Percentiles rank a stretch among this genome's conserved stretches.
Conservation (phyloP, 2,888 invertebrate genomes). For the Zhuqinia jingwanae region DNA sequence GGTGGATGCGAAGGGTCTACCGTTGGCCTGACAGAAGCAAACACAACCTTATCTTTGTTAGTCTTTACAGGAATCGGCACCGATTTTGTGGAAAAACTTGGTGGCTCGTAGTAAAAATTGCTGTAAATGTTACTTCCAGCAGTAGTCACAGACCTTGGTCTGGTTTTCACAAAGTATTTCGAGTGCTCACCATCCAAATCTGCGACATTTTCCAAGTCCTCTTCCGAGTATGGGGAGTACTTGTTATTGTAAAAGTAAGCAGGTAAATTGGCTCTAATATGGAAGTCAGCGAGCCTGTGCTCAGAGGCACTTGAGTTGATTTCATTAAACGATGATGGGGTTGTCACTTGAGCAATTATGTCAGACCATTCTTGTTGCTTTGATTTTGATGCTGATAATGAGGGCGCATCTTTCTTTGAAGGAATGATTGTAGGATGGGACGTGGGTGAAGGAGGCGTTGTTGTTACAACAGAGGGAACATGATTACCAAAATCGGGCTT, state of each 20-base stretch:
- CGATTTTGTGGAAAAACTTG: conserved; percentile 70
- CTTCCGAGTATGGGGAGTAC: conserved; percentile 71
- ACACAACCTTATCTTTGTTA: conserved; percentile 54
- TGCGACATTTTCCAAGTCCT: conserved; percentile 76
- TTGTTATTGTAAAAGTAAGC: conserved; percentile 62
- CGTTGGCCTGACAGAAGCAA: conserved; percentile 40
- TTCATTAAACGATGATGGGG: conserved; percentile 63
- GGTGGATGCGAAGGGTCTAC: neutral
- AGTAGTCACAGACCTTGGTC: conserved; percentile 65
- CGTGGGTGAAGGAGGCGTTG: conserved; percentile 43
- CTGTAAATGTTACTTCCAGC: conserved; percentile 67
- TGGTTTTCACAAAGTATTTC: conserved; percentile 76
- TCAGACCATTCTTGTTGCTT: conserved; percentile 63
- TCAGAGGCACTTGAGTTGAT: conserved; percentile 64
- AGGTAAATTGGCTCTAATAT: conserved; percentile 54
- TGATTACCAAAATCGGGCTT: conserved; percentile 46
- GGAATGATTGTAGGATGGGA: neutral
- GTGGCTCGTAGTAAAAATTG: conserved; percentile 73
- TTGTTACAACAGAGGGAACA: conserved; percentile 23
- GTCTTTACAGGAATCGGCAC: conserved; percentile 70
- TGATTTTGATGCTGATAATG: conserved; percentile 18
- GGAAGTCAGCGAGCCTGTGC: conserved; percentile 58
- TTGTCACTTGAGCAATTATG: conserved; percentile 69
- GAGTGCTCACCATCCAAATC: conserved; percentile 75
- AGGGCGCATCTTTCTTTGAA: conserved; percentile 8